Evolutionary conservation across 2,888 invertebrate species (phyloP), one percentile per base, ranked within the genome.

Genomic region (Tridacna crocea): DNA sequence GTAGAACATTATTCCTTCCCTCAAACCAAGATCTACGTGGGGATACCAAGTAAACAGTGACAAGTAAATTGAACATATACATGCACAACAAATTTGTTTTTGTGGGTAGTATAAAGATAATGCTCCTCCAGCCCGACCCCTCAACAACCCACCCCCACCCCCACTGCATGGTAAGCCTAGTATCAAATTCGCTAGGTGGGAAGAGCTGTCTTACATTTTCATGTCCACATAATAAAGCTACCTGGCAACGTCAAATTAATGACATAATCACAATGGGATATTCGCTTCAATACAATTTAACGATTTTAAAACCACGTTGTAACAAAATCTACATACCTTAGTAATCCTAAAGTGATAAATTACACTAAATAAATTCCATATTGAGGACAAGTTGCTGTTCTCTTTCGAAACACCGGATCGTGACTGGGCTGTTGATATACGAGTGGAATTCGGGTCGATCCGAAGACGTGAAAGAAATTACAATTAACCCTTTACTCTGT

Each of bases 371-470:
- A 68, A 46, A 68, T 68, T 68, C 68, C 68, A 68, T 68, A 68
- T 68, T 68, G 68, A 68, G 46, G 8, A 47, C 17, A 46, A 19
- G 46, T 46, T 68, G 46, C 46, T 68, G 68, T 68, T 47, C 47
- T n/a, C 13, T 22, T 13, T 46, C 36, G 26, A 22, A 61, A 61
- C 63, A 63, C 63, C 26, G 46, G 8, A 36, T 47, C 46, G n/a
- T 27, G 68, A 68, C 15, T 68, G 68, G 47, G 19, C 46, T 68
- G 46, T 68, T 68, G 36, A 68, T 68, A 27, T 19, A 46, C 68
- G 68, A 47, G 22, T 27, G 47, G 68, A 68, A 68, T 68, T 68
- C 68, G 68, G 68, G 68, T 68, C 68, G 68, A 68, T 68, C 36
- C 17, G 68, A 68, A 19, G 6, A 46, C 68, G 68, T 68, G 46